phyloP scores from a whole-genome alignment of 2,888 invertebrate genomes.

The Lycia hirtaria region DNA sequence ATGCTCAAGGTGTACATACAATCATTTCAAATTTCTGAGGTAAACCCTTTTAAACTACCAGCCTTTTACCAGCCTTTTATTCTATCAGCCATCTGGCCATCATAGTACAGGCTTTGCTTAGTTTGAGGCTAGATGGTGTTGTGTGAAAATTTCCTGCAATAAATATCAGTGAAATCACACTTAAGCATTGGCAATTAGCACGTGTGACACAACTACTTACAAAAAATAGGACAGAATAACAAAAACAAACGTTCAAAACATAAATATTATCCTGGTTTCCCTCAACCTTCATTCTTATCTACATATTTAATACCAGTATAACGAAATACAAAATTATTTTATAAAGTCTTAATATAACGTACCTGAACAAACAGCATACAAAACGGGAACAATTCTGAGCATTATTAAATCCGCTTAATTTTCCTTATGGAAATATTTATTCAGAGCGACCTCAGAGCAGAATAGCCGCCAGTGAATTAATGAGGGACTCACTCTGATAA shows the following conservation, averaged over 20 bases:
- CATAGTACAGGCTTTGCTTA: too few relatives aligned
- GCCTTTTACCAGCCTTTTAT: too few relatives aligned
- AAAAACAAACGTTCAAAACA: neutral
- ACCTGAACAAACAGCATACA: constrained; percentile 14
- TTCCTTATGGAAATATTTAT: constrained; percentile 34
- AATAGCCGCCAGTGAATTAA: constrained; percentile 52
- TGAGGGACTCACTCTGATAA: constrained; percentile 41
- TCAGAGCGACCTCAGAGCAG: constrained; percentile 33
- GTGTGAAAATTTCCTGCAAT: too few relatives aligned
- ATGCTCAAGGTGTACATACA: too few relatives aligned
- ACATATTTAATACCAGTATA: neutral
- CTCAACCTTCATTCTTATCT: neutral
- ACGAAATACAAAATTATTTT: constrained; percentile 8
- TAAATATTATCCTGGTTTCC: neutral
- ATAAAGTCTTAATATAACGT: constrained; percentile 23
- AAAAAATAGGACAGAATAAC: too few relatives aligned
- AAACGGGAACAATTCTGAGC: constrained; percentile 22
- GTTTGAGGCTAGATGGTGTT: too few relatives aligned
- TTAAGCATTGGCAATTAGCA: too few relatives aligned
- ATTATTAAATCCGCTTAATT: constrained; percentile 38
- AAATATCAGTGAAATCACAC: too few relatives aligned
- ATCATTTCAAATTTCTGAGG: too few relatives aligned
- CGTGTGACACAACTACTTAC: too few relatives aligned
- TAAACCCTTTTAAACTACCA: too few relatives aligned
- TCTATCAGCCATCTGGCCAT: too few relatives aligned